A percentile compares a stretch with the other conserved stretches of the same genome.
These are phyloP conservation scores for Bovichtus variegatus DNA, from an alignment of 2,797 vertebrate species.

Conservation along the genomic window DNA sequence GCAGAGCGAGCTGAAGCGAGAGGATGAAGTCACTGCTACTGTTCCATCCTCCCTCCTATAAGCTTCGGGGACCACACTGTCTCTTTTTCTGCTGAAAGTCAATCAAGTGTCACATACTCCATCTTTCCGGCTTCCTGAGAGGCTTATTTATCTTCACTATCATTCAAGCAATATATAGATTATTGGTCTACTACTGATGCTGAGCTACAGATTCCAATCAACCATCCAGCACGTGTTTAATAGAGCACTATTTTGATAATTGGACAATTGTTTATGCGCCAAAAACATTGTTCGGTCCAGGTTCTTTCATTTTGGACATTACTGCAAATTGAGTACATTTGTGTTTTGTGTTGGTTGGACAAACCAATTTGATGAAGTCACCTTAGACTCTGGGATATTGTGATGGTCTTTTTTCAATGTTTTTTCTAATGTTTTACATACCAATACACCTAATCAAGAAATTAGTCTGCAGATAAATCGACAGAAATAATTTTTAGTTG, in stretches of 20 bases:
- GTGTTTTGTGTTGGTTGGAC: not conserved
- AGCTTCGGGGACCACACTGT: constrained; percentile 43
- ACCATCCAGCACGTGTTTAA: not conserved
- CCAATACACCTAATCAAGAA: not conserved
- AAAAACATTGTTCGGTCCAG: not conserved
- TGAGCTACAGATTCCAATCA: not conserved
- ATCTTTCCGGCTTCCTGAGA: constrained; percentile 20
- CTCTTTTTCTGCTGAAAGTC: constrained; percentile 35
- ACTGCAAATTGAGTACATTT: not conserved
- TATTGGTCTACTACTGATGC: constrained; percentile 9
- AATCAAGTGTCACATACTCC: constrained; percentile 35
- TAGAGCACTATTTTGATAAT: not conserved
- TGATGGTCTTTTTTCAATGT: not conserved
- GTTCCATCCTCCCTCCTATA: constrained; percentile 16
- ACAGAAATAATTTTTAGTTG: not conserved
- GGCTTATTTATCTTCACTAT: constrained; percentile 13
- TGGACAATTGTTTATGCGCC: not conserved
- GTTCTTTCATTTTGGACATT: not conserved
- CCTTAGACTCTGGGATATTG: not conserved
- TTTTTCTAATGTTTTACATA: not conserved
- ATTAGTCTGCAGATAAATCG: not conserved
- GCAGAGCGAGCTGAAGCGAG: constrained; percentile 41
- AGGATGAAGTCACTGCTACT: constrained; percentile 38
- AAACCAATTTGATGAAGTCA: not conserved
- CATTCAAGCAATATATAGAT: constrained; percentile 14